Base-by-base conservation (phyloP, 53 echinoderm and acorn worm species). In the Luidia sarsii region DNA sequence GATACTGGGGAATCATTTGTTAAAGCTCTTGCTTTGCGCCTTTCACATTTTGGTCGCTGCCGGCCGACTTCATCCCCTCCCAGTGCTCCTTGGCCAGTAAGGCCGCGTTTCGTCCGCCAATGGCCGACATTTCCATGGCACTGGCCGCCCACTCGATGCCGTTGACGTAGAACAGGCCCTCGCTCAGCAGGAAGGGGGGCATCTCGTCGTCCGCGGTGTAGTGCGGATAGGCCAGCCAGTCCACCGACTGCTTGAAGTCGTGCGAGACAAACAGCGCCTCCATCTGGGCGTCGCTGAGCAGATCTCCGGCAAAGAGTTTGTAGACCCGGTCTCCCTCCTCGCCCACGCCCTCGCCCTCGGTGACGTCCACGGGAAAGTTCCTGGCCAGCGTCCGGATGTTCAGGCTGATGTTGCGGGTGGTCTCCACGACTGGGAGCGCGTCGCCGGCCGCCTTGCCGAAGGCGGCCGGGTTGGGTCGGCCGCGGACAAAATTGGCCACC, bases 71-170 rank as follows among this genome's bases (percentile, higher is more conserved):
- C n/a, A 9, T 43, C 8, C 59, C 29, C 37, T 75, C 57, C 95
- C 95, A 92, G 46, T 92, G 83, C 31, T 86, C 68, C 33, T 80
- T 59, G 7, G 94, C 91, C 23, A 99, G 33, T 18, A 91, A 39
- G 2, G 94, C 99, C 2, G 66, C 79, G 79, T 99, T 99, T 29
- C 77, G 74, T 18, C 79, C 84, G 15, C 94, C 94, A 74, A 94
- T 91, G 5, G 81, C 82, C 0, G 87, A 88, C 91, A 99, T 94
- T 68, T 99, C 99, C 87, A 94, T 93, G 0, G 93, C 91, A 45
- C 99, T 99, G 0, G 99, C 99, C 4, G 89, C 94, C 99, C 99
- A 99, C 57, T 99, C 99, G 0, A 99, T 87, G 13, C 88, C 89
- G 72, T 89, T 91, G 18, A 87, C 82, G 66, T 99, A 91, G 49